Conservation (phyloP, 2,797 vertebrate species). For the Corythornis leucogaster region DNA sequence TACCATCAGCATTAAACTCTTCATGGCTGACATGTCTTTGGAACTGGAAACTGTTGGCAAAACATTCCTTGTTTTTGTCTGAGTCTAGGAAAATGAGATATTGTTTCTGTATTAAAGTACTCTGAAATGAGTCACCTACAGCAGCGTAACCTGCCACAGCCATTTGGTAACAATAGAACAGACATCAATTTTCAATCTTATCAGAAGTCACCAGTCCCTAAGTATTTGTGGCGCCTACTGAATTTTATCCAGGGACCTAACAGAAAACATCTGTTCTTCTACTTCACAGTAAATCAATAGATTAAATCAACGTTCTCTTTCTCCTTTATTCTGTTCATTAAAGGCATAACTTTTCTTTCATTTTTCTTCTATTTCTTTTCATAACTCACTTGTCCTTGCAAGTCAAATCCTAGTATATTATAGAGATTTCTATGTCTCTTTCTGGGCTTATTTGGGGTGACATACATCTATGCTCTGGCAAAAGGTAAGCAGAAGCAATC, state of each 20-base stretch:
- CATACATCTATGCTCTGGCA: neutral
- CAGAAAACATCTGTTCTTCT: constrained; percentile 77
- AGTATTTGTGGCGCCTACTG: constrained; percentile 78
- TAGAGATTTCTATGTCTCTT: constrained; percentile 52
- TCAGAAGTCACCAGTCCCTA: constrained; percentile 75
- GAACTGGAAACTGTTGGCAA: constrained; percentile 13
- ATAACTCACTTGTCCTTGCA: constrained; percentile 62
- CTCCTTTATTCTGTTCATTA: constrained; percentile 68
- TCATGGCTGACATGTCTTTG: neutral
- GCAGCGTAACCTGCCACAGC: constrained; percentile 34
- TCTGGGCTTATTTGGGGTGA: constrained; percentile 53
- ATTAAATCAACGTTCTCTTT: constrained; percentile 74
- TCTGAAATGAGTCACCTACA: constrained; percentile 41
- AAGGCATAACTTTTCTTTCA: constrained; percentile 59
- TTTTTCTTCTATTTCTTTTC: constrained; percentile 65
- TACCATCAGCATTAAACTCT: neutral
- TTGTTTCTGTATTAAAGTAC: constrained; percentile 5
- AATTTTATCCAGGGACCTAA: constrained; percentile 77
- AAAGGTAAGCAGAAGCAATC: constrained; percentile 44
- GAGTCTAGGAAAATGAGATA: constrained; percentile 11
- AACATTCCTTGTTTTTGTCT: constrained; percentile 15
- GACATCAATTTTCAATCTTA: constrained; percentile 73
- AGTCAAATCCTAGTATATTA: constrained; percentile 64
- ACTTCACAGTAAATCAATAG: constrained; percentile 79
- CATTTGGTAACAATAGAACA: constrained; percentile 68